Percentiles rank a stretch among this genome's conserved stretches.
Evolutionary conservation across 1,140 invertebrate species (phyloP).

Genomic region (Brachionus plicatilis): DNA sequence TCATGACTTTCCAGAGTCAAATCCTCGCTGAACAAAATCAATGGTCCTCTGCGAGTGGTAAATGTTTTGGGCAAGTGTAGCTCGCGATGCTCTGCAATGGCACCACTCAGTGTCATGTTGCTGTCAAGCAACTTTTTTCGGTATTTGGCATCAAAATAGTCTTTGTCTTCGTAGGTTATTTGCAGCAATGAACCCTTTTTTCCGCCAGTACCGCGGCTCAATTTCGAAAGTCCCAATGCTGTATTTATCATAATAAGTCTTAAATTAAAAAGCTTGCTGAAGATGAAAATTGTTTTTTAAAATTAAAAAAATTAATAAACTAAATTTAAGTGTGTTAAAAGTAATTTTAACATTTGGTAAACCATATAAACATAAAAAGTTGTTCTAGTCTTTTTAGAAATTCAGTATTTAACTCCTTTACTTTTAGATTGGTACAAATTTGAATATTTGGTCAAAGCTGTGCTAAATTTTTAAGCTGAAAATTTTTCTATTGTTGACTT

Average conservation of each 20-base stretch:
- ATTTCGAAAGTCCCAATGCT: slow-evolving; percentile 10
- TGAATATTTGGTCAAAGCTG: not conserved
- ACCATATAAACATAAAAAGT: not conserved
- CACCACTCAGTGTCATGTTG: not conserved
- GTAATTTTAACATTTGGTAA: not conserved
- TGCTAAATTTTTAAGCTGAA: not conserved
- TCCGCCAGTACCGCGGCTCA: slow-evolving; percentile 26
- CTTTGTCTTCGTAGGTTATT: slow-evolving; percentile 4
- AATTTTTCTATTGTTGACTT: not conserved
- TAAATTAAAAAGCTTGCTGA: not conserved
- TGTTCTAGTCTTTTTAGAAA: not conserved
- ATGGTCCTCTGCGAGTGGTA: slow-evolving; percentile 53
- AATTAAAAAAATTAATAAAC: not conserved
- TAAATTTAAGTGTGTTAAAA: not conserved
- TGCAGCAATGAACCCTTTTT: not conserved
- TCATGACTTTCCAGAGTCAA: slow-evolving; percentile 44
- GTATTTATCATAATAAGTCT: not conserved
- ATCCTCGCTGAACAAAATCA: slow-evolving; percentile 55
- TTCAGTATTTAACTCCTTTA: too few species aligned
- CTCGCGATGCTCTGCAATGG: slow-evolving; percentile 18
- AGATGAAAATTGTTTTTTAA: not conserved
- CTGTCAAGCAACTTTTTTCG: not conserved
- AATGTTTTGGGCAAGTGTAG: slow-evolving; percentile 53
- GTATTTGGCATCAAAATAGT: not conserved
- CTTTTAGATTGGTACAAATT: too few species aligned